A percentile compares a stretch with the other conserved stretches of the same genome.
Conservation (phyloP, 2,888 invertebrate species). For the Cheilosia grossa region DNA sequence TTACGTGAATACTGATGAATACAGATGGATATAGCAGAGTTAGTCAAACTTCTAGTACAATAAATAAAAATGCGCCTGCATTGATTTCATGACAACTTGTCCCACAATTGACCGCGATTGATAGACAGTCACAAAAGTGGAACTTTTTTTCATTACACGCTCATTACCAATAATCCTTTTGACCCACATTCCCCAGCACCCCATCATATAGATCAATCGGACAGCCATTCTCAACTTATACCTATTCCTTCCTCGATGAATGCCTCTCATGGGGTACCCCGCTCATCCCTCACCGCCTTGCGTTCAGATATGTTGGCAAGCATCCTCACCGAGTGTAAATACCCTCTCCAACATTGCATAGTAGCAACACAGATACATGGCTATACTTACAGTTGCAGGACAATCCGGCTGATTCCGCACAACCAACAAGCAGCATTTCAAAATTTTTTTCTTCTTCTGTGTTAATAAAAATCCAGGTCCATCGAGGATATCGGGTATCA, state of each 20-base stretch:
- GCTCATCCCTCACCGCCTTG: background rate
- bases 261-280: background rate
- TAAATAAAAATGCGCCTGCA: no score
- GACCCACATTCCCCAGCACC: background rate
- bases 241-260: background rate
- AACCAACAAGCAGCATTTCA: slow-evolving; percentile 48
- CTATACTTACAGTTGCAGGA: slow-evolving; percentile 54
- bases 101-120: no score
- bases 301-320: background rate
- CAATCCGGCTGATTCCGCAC: slow-evolving; percentile 23
- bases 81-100: no score
- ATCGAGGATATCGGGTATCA: slow-evolving; percentile 32
- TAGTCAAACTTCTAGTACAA: no score
- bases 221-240: background rate
- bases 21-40: no score
- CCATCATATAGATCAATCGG: background rate
- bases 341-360: slow-evolving; percentile 6
- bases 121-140: no score
- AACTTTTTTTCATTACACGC: no score
- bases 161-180: background rate
- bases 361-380: background rate
- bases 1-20: no score
- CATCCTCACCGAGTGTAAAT: slow-evolving; percentile 6
- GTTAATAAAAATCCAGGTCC: slow-evolving; percentile 37
- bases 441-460: background rate